These are phyloP conservation scores for Podarcis raffonei DNA, from an alignment of 2,113 vertebrate species.

Conservation along the genomic window DNA sequence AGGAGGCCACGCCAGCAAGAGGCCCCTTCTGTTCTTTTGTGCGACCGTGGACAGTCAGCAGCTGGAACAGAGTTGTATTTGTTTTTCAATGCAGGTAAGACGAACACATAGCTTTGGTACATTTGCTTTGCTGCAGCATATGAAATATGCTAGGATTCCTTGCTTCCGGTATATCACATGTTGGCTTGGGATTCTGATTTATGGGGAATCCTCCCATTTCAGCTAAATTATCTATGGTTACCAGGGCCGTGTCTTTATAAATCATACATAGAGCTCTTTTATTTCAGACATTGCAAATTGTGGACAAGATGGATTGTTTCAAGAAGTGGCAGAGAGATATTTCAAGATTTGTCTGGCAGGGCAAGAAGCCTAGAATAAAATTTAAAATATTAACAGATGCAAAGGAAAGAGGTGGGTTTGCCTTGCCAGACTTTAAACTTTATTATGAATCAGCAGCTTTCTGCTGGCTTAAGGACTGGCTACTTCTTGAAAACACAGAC, in stretches of 20 bases:
- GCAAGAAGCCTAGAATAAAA: no score
- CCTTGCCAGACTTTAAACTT: no score
- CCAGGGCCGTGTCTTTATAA: background rate
- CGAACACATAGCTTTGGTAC: background rate
- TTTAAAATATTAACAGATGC: no score
- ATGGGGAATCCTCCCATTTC: background rate
- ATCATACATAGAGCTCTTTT: background rate
- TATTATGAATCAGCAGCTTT: no score
- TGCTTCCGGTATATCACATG: background rate
- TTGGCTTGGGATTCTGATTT: background rate
- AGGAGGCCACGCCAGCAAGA: constrained; percentile 86
- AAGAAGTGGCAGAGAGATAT: no score
- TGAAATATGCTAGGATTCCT: background rate
- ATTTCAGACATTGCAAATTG: no score
- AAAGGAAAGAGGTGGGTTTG: no score
- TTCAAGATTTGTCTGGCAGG: no score
- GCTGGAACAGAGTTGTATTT: constrained; percentile 69
- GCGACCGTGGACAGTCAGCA: constrained; percentile 93
- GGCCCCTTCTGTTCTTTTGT: constrained; percentile 98
- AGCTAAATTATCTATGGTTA: background rate
- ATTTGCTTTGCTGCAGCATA: background rate
- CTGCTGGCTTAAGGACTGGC: no score
- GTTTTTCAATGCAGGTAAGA: background rate
- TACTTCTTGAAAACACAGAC: no score
- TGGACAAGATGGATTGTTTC: no score